These are phyloP conservation scores for Drosophila multiciliata DNA, from an alignment of 2,888 invertebrate genomes.

Conservation along the genomic window DNA sequence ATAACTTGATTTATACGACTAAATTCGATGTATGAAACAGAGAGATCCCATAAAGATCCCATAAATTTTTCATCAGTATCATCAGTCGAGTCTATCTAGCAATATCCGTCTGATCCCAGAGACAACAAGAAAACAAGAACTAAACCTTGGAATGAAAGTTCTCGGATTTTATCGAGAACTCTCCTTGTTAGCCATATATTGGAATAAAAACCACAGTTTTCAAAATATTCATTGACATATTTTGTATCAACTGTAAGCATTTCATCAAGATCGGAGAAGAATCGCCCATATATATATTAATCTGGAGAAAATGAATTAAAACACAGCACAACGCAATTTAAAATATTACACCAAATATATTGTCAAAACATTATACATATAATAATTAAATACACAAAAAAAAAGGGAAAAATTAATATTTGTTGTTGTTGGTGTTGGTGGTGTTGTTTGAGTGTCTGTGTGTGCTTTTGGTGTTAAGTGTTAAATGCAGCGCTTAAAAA, in stretches of 20 bases:
- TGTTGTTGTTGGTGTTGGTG: constrained; percentile 31
- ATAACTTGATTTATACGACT: too few species aligned
- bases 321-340: constrained; percentile 17
- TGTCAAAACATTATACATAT: constrained; percentile 71
- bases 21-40: too few species aligned
- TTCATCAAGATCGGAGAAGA: not conserved
- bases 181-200: not conserved
- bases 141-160: not conserved
- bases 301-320: not conserved
- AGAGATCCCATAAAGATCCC: not conserved
- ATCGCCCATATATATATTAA: not conserved
- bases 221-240: not conserved
- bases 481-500: constrained; percentile 57
- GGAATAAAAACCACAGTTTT: not conserved
- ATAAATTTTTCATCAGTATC: too few species aligned
- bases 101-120: not conserved
- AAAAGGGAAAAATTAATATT: constrained; percentile 51
- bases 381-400: constrained; percentile 69
- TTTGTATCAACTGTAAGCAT: not conserved
- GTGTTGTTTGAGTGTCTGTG: constrained; percentile 21
- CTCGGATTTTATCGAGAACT: not conserved
- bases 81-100: not conserved
- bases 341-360: constrained; percentile 74
- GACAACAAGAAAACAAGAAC: not conserved
- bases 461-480: constrained; percentile 35